Base-by-base conservation (phyloP, 1,140 invertebrate species). In the Asobara japonica region DNA sequence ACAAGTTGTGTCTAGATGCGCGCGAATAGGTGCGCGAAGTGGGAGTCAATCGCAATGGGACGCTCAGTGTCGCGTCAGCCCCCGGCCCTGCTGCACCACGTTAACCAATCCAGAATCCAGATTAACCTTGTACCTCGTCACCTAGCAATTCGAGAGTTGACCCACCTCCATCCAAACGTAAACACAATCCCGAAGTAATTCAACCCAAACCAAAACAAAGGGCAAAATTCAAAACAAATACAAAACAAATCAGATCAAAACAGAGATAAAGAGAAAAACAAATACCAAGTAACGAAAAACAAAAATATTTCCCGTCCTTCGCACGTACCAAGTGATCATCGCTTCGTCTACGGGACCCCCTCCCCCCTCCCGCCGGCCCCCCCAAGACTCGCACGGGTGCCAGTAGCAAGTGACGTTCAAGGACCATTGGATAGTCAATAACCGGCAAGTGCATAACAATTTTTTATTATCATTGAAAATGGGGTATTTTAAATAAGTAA, bases 11-110 rank as follows among this genome's bases (percentile, higher is more conserved):
- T 38, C 36, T 45, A 45, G 41, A 18, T 45, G 41, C 41, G 41
- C 41, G 18, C 41, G 71, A 65, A 75, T 51, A 33, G 71, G 76
- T 80, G 79, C 81, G 81, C 80, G 31, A 73, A 25, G 31, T 56
- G 64, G 70, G 74, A 77, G 72, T 84, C 80, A 72, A 74, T 74
- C 76, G 78, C 71, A 71, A 79, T 69, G 77, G 79, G 80, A 79
- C 76, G 78, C 76, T 83, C 83, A 87, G 86, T 87, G 82, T 86
- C 83, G 84, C 83, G 85, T 84, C 82, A 86, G 84, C 83, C 81
- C 84, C 84, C 83, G 84, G 83, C 81, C 85, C 83, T 84, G 84
- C 80, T 82, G 79, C 81, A 86, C 82, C 83, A 84, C 82, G 84
- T 81, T 72, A 72, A 84, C 81, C 79, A 83, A 82, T 82, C 82